phyloP scores from a whole-genome alignment of 2,888 invertebrate species.

The Melanostoma mellinum region DNA sequence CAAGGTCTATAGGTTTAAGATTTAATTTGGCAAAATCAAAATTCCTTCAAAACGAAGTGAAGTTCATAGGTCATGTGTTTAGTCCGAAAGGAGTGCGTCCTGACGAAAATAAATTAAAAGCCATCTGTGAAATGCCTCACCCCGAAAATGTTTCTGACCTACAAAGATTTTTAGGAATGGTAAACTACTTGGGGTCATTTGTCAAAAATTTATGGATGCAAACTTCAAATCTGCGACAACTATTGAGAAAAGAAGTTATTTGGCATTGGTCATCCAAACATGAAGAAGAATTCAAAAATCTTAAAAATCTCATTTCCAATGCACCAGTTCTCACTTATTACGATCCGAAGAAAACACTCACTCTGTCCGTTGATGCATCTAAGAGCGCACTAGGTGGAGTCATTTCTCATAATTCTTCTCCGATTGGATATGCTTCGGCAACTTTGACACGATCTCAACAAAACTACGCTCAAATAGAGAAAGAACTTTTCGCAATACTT shows the following conservation, averaged over 20 bases:
- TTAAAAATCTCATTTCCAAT: conserved; percentile 5
- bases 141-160: conserved; percentile 31
- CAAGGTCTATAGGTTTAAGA: conserved; percentile 25
- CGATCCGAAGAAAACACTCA: conserved; percentile 36
- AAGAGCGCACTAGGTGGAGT: neutral
- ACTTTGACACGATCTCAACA: conserved; percentile 49
- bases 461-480: conserved; percentile 72
- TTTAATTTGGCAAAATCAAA: conserved; percentile 32
- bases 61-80: conserved; percentile 50
- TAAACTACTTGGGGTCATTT: conserved; percentile 65
- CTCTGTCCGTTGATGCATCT: conserved; percentile 44
- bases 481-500: conserved; percentile 67
- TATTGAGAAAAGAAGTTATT: conserved; percentile 11
- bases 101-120: conserved; percentile 44
- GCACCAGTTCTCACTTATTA: conserved; percentile 47
- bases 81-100: conserved; percentile 25
- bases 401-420: neutral
- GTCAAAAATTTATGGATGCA: conserved; percentile 53
- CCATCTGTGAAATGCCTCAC: conserved; percentile 37
- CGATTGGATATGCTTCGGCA: conserved; percentile 43
- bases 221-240: conserved; percentile 17
- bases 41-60: conserved; percentile 20
- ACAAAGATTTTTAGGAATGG: conserved; percentile 37
- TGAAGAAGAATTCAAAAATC: conserved; percentile 43
- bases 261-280: conserved; percentile 39